phyloP scores from a whole-genome alignment of 2,888 invertebrate genomes.

The Xylocampa areola region DNA sequence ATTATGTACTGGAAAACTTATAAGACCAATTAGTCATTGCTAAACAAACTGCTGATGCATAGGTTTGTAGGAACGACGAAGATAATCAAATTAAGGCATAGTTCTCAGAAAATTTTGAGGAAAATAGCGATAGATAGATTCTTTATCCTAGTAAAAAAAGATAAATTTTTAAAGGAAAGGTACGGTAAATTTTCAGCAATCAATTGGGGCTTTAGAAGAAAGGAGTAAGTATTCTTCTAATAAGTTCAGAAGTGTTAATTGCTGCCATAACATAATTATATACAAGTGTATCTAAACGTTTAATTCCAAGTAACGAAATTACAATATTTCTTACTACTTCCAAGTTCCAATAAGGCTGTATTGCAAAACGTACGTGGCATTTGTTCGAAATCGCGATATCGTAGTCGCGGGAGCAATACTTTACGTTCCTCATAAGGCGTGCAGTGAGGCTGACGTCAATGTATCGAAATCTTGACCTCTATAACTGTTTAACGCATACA shows the following conservation, averaged over 20 bases:
- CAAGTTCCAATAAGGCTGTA: conserved; percentile 13
- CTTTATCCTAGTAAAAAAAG: too few species aligned
- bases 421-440: conserved; percentile 40
- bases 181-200: too few species aligned
- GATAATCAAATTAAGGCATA: conserved; percentile 15
- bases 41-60: conserved; percentile 24
- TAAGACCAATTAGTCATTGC: conserved; percentile 39
- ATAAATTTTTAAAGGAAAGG: too few species aligned
- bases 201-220: too few species aligned
- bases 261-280: too few species aligned
- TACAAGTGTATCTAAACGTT: too few species aligned
- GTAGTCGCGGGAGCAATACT: conserved; percentile 15
- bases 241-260: too few species aligned
- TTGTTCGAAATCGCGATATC: conserved; percentile 18
- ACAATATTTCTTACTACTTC: conserved; percentile 12
- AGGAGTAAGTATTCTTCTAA: too few species aligned
- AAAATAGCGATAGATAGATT: too few species aligned
- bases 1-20: conserved; percentile 45
- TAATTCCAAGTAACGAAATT: conserved; percentile 2
- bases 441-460: conserved; percentile 32
- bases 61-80: conserved; percentile 8
- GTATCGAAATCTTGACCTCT: conserved; percentile 40
- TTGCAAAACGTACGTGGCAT: conserved; percentile 32
- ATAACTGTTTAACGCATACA: conserved; percentile 37
- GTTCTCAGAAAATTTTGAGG: not conserved